Evolutionary conservation across 2,797 vertebrate genomes (phyloP).

Genomic region (Otolemur crassicaudatus): DNA sequence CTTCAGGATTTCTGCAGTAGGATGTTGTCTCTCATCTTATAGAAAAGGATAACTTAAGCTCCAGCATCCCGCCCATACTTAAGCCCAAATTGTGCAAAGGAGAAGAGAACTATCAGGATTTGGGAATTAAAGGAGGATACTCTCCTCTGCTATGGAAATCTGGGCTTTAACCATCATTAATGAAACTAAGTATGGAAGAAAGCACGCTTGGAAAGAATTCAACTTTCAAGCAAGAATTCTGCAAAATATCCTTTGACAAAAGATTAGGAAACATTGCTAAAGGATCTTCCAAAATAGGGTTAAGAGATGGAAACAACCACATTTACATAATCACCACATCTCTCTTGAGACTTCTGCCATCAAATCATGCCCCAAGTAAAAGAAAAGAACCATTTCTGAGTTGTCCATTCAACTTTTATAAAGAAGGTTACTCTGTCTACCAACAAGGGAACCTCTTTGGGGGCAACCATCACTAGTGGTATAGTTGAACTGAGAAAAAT

Average conservation of each 20-base stretch:
- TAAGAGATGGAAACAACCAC: slow-evolving; percentile 61
- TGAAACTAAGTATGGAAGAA: slow-evolving; percentile 21
- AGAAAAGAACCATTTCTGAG: slow-evolving; percentile 54
- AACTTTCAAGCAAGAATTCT: slow-evolving; percentile 57
- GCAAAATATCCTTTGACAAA: slow-evolving; percentile 54
- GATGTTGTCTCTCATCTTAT: slow-evolving; percentile 43
- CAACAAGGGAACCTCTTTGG: slow-evolving; percentile 40
- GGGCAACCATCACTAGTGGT: slow-evolving; percentile 41
- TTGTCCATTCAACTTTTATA: slow-evolving; percentile 68
- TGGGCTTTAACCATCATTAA: slow-evolving; percentile 44
- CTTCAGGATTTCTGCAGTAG: slow-evolving; percentile 40
- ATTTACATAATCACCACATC: slow-evolving; percentile 59
- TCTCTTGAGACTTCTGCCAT: slow-evolving; percentile 41
- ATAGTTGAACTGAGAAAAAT: slow-evolving; percentile 57
- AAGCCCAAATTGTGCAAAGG: slow-evolving; percentile 51
- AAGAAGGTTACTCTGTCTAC: slow-evolving; percentile 47
- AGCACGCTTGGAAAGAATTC: slow-evolving; percentile 58
- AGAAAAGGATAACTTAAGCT: slow-evolving; percentile 54
- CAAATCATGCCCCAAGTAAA: slow-evolving; percentile 49
- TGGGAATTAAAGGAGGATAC: slow-evolving; percentile 21
- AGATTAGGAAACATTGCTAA: slow-evolving; percentile 50
- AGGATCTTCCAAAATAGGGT: slow-evolving; percentile 41
- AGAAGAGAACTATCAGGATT: slow-evolving; percentile 45
- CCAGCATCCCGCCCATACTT: background rate
- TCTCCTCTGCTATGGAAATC: slow-evolving; percentile 40